Conservation (phyloP, 2,113 vertebrate genomes). For the Mesembrinibis cayennensis region DNA sequence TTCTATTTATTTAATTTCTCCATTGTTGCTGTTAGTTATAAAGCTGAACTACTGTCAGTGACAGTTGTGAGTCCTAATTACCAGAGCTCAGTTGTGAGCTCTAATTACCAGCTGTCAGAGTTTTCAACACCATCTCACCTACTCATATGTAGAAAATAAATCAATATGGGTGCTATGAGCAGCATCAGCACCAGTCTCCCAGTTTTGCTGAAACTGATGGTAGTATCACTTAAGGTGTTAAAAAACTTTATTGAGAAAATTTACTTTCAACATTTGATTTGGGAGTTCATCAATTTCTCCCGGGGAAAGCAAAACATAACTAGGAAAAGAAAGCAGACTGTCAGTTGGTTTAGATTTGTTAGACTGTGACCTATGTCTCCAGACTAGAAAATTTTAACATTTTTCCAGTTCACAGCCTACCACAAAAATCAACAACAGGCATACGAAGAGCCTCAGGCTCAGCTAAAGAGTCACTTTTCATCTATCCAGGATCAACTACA, state of each 20-base stretch:
- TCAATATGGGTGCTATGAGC: neutral
- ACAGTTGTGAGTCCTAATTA: slow-evolving; percentile 1
- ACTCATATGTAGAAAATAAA: slow-evolving; percentile 15
- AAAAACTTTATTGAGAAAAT: neutral
- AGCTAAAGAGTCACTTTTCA: neutral
- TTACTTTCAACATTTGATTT: neutral
- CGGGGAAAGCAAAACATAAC: neutral
- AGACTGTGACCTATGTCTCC: neutral
- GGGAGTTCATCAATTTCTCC: neutral
- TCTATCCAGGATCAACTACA: neutral
- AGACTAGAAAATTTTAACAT: neutral
- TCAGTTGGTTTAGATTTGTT: neutral
- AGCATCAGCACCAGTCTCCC: neutral
- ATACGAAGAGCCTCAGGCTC: neutral
- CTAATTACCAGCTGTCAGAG: slow-evolving; percentile 48
- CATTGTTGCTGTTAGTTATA: neutral
- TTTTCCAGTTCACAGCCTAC: neutral
- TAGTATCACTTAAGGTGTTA: neutral
- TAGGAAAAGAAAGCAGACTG: neutral
- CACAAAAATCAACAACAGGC: neutral
- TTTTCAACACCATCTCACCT: slow-evolving; percentile 44
- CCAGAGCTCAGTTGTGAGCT: slow-evolving; percentile 17
- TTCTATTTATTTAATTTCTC: slow-evolving; percentile 37
- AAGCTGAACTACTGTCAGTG: neutral
- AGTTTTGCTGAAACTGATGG: neutral